Percentiles rank a stretch among this genome's conserved stretches.
Conservation (phyloP, 2,888 invertebrate genomes). For the Anticlea derivata region DNA sequence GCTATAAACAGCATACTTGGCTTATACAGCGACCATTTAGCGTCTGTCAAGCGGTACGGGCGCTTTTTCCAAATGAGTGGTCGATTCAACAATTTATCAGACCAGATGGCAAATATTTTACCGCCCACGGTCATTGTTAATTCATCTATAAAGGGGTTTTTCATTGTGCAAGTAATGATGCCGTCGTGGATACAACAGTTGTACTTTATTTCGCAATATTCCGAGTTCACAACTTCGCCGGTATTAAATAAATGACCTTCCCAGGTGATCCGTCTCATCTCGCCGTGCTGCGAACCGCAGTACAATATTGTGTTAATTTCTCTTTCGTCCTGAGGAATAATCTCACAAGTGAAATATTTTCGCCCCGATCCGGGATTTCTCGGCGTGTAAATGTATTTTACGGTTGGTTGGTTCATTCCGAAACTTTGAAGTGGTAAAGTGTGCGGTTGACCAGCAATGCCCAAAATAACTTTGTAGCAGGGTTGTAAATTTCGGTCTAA, state of each 20-base stretch:
- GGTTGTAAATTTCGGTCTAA: slow-evolving; percentile 86
- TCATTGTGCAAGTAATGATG: slow-evolving; percentile 83
- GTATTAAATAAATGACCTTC: slow-evolving; percentile 87
- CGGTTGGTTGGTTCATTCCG: slow-evolving; percentile 57
- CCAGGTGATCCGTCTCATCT: slow-evolving; percentile 81
- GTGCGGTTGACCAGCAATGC: slow-evolving; percentile 68
- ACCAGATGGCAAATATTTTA: slow-evolving; percentile 90
- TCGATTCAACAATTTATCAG: slow-evolving; percentile 83
- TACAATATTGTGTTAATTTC: slow-evolving; percentile 61
- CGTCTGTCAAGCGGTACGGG: slow-evolving; percentile 83
- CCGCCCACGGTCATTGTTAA: slow-evolving; percentile 89
- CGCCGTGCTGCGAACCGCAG: slow-evolving; percentile 73
- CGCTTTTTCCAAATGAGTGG: slow-evolving; percentile 88
- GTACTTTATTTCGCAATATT: slow-evolving; percentile 73
- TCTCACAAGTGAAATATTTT: slow-evolving; percentile 67
- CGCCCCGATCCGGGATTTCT: slow-evolving; percentile 59
- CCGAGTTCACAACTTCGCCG: slow-evolving; percentile 85
- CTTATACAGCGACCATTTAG: slow-evolving; percentile 90
- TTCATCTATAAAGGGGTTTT: slow-evolving; percentile 85
- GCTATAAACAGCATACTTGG: slow-evolving; percentile 89
- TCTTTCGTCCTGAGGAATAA: slow-evolving; percentile 54
- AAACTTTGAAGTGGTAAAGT: slow-evolving; percentile 72
- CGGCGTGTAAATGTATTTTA: slow-evolving; percentile 62
- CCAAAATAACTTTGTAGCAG: slow-evolving; percentile 81
- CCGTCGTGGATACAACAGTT: slow-evolving; percentile 88